Conservation (phyloP, 1,140 invertebrate species). For the Tetragnatha versicolor region DNA sequence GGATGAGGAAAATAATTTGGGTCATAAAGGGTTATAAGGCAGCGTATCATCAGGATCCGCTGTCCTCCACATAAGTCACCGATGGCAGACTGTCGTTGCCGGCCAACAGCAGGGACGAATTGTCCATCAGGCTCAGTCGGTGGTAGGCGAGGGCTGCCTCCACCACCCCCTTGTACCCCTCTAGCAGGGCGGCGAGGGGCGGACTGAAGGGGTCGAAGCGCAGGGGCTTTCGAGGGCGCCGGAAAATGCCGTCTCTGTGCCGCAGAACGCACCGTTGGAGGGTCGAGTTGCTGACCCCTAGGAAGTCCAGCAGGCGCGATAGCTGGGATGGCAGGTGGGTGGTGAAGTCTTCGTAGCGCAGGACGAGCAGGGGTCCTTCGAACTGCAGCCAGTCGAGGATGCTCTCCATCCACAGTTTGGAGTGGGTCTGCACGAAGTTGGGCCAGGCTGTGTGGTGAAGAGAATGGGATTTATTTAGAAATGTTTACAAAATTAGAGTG, state of each 20-base stretch:
- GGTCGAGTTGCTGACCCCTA: conserved; percentile 62
- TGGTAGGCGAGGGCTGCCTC: conserved; percentile 22
- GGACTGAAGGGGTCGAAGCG: conserved; percentile 73
- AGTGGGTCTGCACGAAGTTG: conserved; percentile 73
- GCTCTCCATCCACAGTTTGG: conserved; percentile 73
- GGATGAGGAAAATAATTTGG: too few species aligned
- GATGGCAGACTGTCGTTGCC: background rate
- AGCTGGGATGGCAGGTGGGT: conserved; percentile 70
- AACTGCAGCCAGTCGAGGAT: conserved; percentile 77
- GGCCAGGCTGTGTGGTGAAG: conserved; percentile 72
- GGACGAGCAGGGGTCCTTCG: conserved; percentile 72
- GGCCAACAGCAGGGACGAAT: conserved; percentile 8
- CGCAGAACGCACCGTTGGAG: conserved; percentile 60
- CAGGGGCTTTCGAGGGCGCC: conserved; percentile 71
- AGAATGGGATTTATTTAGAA: too few species aligned
- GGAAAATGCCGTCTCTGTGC: conserved; percentile 73
- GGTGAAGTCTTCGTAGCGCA: conserved; percentile 76
- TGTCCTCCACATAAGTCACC: conserved; percentile 39
- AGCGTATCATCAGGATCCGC: conserved; percentile 35
- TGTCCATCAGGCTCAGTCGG: conserved; percentile 27
- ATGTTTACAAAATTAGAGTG: too few species aligned
- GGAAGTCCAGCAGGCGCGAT: conserved; percentile 70
- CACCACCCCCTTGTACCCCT: conserved; percentile 18
- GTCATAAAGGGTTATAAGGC: too few species aligned
- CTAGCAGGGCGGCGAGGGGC: background rate